Evolutionary conservation across 1,140 invertebrate species (phyloP).

Genomic region (Calephelis virginiensis): DNA sequence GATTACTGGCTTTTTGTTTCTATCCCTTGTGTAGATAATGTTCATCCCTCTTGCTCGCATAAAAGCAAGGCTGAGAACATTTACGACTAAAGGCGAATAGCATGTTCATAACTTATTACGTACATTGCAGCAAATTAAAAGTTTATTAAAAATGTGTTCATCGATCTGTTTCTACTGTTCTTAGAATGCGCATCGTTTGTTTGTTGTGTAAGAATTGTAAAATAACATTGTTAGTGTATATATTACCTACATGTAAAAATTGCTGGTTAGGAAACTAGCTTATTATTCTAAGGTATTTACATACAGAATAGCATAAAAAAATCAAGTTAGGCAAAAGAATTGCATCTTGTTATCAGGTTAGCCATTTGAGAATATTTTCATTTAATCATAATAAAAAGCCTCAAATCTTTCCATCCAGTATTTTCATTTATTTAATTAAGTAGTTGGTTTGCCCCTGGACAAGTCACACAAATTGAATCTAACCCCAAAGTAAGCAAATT

Average conservation of each 20-base stretch:
- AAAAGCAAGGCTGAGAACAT: neutral
- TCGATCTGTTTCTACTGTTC: slow-evolving; percentile 1
- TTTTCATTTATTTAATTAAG: slow-evolving; percentile 15
- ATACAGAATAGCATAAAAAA: slow-evolving; percentile 47
- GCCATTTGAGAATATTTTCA: slow-evolving; percentile 52
- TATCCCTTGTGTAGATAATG: too few relatives aligned
- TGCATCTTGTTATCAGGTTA: slow-evolving; percentile 53
- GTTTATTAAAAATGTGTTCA: slow-evolving; percentile 6
- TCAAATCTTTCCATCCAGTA: slow-evolving; percentile 37
- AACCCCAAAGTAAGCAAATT: too few relatives aligned
- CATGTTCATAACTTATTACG: neutral
- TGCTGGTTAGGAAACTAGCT: slow-evolving; percentile 46
- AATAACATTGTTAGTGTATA: slow-evolving; percentile 41
- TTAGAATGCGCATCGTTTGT: slow-evolving; percentile 40
- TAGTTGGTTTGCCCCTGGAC: too few relatives aligned
- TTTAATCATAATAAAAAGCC: slow-evolving; percentile 65
- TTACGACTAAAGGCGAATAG: neutral
- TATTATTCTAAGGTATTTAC: slow-evolving; percentile 48
- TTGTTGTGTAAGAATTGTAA: slow-evolving; percentile 20
- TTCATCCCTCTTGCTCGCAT: neutral
- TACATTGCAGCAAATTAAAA: neutral
- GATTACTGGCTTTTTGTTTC: too few relatives aligned
- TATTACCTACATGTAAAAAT: slow-evolving; percentile 35
- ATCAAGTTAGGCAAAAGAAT: slow-evolving; percentile 44
- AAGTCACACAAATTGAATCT: too few relatives aligned